These are phyloP conservation scores for Ictalurus furcatus DNA, from an alignment of 2,113 vertebrate genomes.

Conservation along the genomic window DNA sequence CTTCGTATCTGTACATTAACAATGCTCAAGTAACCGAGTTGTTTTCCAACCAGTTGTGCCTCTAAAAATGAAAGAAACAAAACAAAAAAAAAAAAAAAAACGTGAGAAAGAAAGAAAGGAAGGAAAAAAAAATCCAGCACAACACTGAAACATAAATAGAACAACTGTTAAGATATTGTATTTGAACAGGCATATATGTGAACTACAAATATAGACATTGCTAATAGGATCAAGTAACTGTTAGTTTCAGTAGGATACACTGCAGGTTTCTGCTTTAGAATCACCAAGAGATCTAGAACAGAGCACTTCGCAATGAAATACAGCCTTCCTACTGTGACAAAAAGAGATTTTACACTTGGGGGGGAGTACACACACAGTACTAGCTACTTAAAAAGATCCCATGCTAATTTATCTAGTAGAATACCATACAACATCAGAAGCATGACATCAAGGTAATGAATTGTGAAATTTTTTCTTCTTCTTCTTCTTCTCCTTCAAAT, in stretches of 20 bases:
- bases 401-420: slow-evolving; percentile 74
- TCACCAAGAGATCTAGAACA: slow-evolving; percentile 76
- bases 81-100: slow-evolving; percentile 46
- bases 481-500: slow-evolving; percentile 35
- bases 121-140: slow-evolving; percentile 82
- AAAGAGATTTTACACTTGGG: slow-evolving; percentile 56
- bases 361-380: slow-evolving; percentile 71
- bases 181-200: slow-evolving; percentile 90
- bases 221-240: slow-evolving; percentile 88
- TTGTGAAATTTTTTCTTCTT: slow-evolving; percentile 26
- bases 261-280: slow-evolving; percentile 74
- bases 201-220: slow-evolving; percentile 93
- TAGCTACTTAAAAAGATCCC: slow-evolving; percentile 77
- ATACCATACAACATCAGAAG: slow-evolving; percentile 76
- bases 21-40: slow-evolving; percentile 64
- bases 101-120: slow-evolving; percentile 67
- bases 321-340: slow-evolving; percentile 74
- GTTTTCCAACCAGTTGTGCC: slow-evolving; percentile 77
- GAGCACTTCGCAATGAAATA: slow-evolving; percentile 79
- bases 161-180: slow-evolving; percentile 93
- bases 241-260: slow-evolving; percentile 87
- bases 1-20: slow-evolving; percentile 51
- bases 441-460: slow-evolving; percentile 57
- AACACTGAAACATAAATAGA: slow-evolving; percentile 93
- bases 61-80: slow-evolving; percentile 68